Conservation (phyloP, 2,797 vertebrate genomes). For the Gymnocypris eckloni region DNA sequence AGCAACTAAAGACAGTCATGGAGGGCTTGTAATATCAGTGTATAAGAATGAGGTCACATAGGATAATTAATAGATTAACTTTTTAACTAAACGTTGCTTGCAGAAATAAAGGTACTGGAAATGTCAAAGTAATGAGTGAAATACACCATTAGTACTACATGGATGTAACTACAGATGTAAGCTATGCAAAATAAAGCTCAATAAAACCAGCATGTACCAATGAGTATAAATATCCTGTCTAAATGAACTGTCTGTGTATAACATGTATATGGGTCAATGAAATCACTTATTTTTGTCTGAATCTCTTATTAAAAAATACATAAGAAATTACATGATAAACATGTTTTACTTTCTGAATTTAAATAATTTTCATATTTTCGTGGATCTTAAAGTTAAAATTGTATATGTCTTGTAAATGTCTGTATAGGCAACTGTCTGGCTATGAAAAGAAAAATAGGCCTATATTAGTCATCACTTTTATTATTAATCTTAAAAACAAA, state of each 20-base stretch:
- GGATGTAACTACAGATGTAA: constrained; percentile 12
- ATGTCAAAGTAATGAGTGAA: background rate
- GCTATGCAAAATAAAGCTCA: background rate
- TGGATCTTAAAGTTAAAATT: too few species aligned
- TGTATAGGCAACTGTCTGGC: too few species aligned
- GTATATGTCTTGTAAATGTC: too few species aligned
- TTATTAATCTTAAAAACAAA: background rate
- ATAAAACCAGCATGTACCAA: constrained; percentile 20
- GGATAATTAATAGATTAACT: background rate
- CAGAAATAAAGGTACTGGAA: background rate
- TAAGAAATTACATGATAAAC: background rate
- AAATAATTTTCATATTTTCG: background rate
- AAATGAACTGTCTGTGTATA: background rate
- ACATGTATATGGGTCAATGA: background rate
- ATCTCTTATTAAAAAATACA: background rate
- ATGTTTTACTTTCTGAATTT: background rate
- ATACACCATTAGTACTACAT: background rate
- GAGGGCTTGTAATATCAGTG: constrained; percentile 12
- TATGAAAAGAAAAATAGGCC: too few species aligned
- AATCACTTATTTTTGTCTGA: background rate
- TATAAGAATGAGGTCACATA: background rate
- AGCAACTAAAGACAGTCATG: constrained; percentile 51
- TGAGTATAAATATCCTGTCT: background rate
- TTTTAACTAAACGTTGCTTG: background rate
- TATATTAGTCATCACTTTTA: too few species aligned